Percentiles rank a stretch among this genome's conserved stretches.
Evolutionary conservation across 1,140 invertebrate species (phyloP).

Genomic region (Conus betulinus): DNA sequence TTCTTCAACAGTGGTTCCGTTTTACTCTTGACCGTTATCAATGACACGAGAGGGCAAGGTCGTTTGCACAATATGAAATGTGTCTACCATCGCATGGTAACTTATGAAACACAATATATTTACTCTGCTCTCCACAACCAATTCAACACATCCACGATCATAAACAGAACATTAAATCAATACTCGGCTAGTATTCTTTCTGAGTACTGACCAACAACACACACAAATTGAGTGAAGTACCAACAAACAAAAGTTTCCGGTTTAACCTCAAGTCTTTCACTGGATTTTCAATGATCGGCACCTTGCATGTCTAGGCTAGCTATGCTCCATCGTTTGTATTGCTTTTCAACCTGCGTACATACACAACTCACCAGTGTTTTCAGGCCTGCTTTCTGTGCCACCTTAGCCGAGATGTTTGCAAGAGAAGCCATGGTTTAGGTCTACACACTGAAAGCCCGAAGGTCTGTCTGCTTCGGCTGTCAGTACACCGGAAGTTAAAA

Average conservation of each 20-base stretch:
- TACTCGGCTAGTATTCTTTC: too few relatives aligned
- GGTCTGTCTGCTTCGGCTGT: slow-evolving; percentile 13
- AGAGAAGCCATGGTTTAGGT: slow-evolving; percentile 40
- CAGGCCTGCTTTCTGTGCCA: slow-evolving; percentile 36
- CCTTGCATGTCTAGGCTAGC: too few relatives aligned
- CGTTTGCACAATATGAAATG: not conserved
- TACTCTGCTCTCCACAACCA: too few relatives aligned
- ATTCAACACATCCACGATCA: too few relatives aligned
- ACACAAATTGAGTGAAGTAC: too few relatives aligned
- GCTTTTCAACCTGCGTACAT: too few relatives aligned
- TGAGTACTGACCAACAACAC: too few relatives aligned
- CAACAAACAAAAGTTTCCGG: not conserved
- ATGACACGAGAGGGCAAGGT: slow-evolving; percentile 19
- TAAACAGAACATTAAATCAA: too few relatives aligned
- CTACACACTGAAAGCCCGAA: not conserved
- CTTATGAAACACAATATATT: too few relatives aligned
- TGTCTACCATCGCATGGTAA: too few relatives aligned
- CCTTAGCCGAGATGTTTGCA: slow-evolving; percentile 36
- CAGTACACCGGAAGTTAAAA: slow-evolving; percentile 21
- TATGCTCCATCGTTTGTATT: too few relatives aligned
- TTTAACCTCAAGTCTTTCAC: not conserved
- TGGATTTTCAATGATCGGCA: not conserved
- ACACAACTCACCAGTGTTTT: slow-evolving; percentile 38
- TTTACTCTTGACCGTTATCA: not conserved
- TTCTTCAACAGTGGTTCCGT: not conserved